Evolutionary conservation across 2,113 vertebrate genomes (phyloP), one percentile per base, ranked within the genome.

Genomic region (Andinoacara biseriatus): DNA sequence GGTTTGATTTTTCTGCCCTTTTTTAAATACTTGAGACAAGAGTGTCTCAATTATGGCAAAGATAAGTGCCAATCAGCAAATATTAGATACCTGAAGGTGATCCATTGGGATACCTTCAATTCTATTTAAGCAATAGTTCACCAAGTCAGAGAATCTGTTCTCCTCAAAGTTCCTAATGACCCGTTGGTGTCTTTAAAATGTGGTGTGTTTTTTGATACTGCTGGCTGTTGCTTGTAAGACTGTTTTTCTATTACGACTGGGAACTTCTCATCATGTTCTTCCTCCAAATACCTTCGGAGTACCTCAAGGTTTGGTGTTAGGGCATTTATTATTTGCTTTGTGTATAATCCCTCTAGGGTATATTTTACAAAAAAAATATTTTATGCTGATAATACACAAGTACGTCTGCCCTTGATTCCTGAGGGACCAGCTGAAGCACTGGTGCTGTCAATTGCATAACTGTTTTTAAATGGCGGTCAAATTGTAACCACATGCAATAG

Each of bases 1-100:
- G 13, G 17, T 17, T 52, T 52, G 15, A 17, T 52, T 52, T 20
- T 52, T 52, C 46, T 31, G 26, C 17, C 6, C 20, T 31, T 72
- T 72, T 10, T 5, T 24, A 31, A 26, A 26, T 24, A 31, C 29
- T 24, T 0, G 0, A 43, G 7, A 13, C 14, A 52, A 69, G 65
- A 52, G 7, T 10, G 24, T 26, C 43, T 52, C 15, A 69, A 1
- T 49, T 69, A 69, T 69, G 40, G 15, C 5, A 17, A 69, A 49
- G 43, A 22, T 0, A 49, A 69, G 63, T 69, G 24, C 24, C 49
- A 20, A 20, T 69, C 63, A 69, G 65, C 24, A 29, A 52, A 72
- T 17, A 29, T 52, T n/a, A n/a, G 26, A 52, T 31, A 31, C 26
- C 26, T 13, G 26, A 52, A 52, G 65, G 52, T 31, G 24, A 31